Evolutionary conservation across 2,797 vertebrate genomes (phyloP), one percentile per base, ranked within the genome.

Genomic region (Luscinia luscinia): DNA sequence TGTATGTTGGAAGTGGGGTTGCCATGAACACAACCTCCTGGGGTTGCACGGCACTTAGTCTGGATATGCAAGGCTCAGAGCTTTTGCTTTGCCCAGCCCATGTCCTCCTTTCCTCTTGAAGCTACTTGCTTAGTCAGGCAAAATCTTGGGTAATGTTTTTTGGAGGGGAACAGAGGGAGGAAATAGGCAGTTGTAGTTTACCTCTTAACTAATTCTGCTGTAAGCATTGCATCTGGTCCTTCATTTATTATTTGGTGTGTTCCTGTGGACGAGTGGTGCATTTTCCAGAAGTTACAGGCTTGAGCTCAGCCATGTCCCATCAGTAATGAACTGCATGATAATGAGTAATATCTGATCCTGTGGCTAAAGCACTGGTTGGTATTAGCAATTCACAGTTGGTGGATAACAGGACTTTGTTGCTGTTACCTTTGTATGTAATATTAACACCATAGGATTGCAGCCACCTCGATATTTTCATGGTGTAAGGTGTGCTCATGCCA

Each of bases 1-100:
- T n/a, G 16, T 49, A 0, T 81, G 78, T 46, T 93, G 87, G 93
- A 94, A 90, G 40, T 30, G 36, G 45, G 34, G 32, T 94, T 92
- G 85, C 81, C 48, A 41, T 70, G 77, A 52, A 43, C 40, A 38
- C 68, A 77, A 46, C 73, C 66, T 93, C 90, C 91, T 2, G 11
- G 58, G 58, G 66, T n/a, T 78, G n/a, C n/a, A 18, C 0, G 0
- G 62, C 46, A 55, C 36, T 36, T 61, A 18, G 45, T 26, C 34
- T 91, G 63, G 36, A 34, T 84, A 11, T 41, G 36, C 79, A 62
- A 81, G 58, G 68, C 51, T 87, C 28, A 9, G n/a, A 49, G 52
- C 30, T 66, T 54, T 87, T 64, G 48, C 63, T 75, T 54, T 91
- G 54, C 51, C 40, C 38, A 46, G 0, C 28, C 43, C 19, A 2